phyloP scores from a whole-genome alignment of 30 jellyfish, hydroid and myxozoan genomes.

The Hydra vulgaris region DNA sequence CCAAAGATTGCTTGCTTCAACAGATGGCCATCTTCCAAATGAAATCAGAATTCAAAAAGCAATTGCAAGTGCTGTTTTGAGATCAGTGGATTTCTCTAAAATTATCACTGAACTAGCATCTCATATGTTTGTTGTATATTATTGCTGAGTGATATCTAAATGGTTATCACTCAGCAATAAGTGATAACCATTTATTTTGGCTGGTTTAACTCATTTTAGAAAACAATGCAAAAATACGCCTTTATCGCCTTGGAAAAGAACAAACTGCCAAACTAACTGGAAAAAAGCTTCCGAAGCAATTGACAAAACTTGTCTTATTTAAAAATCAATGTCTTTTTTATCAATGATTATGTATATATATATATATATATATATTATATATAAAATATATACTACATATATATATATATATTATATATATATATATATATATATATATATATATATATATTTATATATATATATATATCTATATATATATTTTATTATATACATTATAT shows the following conservation, averaged over 20 bases:
- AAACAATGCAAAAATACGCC: slow-evolving; percentile 39
- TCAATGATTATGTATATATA: not conserved
- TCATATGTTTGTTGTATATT: too few species aligned
- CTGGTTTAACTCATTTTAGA: slow-evolving; percentile 27
- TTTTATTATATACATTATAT: too few species aligned
- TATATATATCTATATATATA: too few species aligned
- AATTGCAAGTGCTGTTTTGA: slow-evolving; percentile 29
- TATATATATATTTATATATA: too few species aligned
- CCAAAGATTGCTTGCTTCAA: slow-evolving; percentile 30
- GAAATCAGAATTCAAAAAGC: slow-evolving; percentile 26
- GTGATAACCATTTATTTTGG: slow-evolving; percentile 33
- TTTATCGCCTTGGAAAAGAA: slow-evolving; percentile 40
- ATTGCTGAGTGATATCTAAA: too few species aligned
- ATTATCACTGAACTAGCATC: not conserved
- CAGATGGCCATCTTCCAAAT: slow-evolving; percentile 51
- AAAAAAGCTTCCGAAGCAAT: slow-evolving; percentile 25
- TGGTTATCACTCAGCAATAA: slow-evolving; percentile 17
- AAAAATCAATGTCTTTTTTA: slow-evolving; percentile 24
- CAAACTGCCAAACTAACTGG: slow-evolving; percentile 17
- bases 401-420: too few species aligned
- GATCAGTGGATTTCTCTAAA: not conserved
- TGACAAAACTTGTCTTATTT: slow-evolving; percentile 38
- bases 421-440: too few species aligned
- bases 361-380: too few species aligned
- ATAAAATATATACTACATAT: too few species aligned